These are phyloP conservation scores for Epinotia nisella DNA, from an alignment of 2,888 invertebrate species.

Conservation along the genomic window DNA sequence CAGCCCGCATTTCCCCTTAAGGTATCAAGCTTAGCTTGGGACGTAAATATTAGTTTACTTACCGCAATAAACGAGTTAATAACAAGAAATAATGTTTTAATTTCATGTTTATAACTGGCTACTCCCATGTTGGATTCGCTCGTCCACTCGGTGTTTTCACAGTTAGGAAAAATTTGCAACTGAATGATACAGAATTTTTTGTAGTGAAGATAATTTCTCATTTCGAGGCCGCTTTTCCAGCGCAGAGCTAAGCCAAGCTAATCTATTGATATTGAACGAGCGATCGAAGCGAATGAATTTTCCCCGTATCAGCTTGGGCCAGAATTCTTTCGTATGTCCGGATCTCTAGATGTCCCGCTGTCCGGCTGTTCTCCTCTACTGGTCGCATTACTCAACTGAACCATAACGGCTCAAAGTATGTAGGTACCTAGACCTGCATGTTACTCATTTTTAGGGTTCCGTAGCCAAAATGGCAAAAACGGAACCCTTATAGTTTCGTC, in stretches of 20 bases:
- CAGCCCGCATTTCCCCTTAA: too few species aligned
- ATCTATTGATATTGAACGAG: neutral
- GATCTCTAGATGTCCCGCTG: too few species aligned
- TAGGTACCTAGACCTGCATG: too few species aligned
- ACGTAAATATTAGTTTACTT: neutral
- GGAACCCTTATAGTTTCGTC: too few species aligned
- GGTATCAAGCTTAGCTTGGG: neutral
- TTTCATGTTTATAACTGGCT: neutral
- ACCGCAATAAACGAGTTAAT: slow-evolving; percentile 11
- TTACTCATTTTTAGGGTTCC: too few species aligned
- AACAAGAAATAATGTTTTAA: slow-evolving; percentile 9
- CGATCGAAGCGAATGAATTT: too few species aligned
- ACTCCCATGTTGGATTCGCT: neutral
- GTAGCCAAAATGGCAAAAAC: too few species aligned
- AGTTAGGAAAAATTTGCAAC: neutral
- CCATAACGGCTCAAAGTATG: too few species aligned
- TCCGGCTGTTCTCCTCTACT: too few species aligned
- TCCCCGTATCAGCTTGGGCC: neutral
- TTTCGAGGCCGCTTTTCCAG: neutral
- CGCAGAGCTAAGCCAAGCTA: neutral
- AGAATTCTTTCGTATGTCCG: neutral
- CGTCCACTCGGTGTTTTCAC: neutral
- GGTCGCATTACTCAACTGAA: too few species aligned
- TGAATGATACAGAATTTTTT: neutral
- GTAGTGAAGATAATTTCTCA: neutral